These are phyloP conservation scores for Thripadectes ignobilis DNA, from an alignment of 2,797 vertebrate genomes.

Conservation along the genomic window DNA sequence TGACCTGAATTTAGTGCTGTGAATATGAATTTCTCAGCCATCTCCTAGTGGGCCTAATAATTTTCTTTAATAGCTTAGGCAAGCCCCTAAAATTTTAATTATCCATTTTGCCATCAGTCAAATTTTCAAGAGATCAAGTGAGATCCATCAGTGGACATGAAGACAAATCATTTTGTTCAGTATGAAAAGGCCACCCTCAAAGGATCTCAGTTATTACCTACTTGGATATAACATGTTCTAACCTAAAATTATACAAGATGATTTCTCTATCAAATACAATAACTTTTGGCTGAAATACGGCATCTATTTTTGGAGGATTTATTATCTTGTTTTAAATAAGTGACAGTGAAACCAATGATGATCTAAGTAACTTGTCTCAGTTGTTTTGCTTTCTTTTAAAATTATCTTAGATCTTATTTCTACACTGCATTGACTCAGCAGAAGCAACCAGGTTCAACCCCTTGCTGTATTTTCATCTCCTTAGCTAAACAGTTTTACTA, in stretches of 20 bases:
- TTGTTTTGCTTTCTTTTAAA: background rate
- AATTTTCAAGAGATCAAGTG: conserved; percentile 1
- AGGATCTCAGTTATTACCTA: background rate
- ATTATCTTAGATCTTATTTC: background rate
- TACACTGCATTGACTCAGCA: background rate
- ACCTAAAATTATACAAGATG: background rate
- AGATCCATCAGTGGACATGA: background rate
- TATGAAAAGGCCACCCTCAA: background rate
- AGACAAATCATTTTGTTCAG: background rate
- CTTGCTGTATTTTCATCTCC: background rate
- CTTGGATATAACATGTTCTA: background rate
- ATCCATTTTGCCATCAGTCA: background rate
- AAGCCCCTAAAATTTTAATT: conserved; percentile 38
- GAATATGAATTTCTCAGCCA: background rate
- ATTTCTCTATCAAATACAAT: background rate
- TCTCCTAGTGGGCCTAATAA: background rate
- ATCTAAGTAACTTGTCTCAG: background rate
- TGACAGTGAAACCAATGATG: background rate
- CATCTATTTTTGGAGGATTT: background rate
- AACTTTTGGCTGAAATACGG: background rate
- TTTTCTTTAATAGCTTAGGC: background rate
- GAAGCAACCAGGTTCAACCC: background rate
- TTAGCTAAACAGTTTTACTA: background rate
- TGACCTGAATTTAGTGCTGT: background rate
- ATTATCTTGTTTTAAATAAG: background rate